Evolutionary conservation across 2,888 invertebrate genomes (phyloP), one percentile per base, ranked within the genome.

Genomic region (Homarus gammarus): DNA sequence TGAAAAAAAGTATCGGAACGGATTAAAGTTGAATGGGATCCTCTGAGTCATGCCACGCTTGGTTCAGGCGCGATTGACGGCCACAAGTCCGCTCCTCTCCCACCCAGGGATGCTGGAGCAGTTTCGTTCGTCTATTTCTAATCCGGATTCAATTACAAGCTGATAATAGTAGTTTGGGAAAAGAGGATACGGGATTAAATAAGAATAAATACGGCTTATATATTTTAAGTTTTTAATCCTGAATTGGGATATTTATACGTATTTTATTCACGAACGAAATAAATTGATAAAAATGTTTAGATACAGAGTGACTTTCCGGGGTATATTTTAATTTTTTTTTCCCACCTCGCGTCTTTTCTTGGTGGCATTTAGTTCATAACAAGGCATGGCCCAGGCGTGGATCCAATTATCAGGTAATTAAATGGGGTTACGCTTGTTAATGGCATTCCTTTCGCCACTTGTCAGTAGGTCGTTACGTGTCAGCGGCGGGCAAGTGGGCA

Each of bases 321-420:
- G 44, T 82, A 51, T 77, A 31, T 40, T 44, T 40, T 44, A 44
- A 70, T 73, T 84, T 56, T 73, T 84, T 85, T 77, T 77, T 27
- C 18, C 36, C 12, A n/a, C n/a, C n/a, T n/a, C n/a, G n/a, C n/a
- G 1, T 2, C 22, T 22, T 51, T 36, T 56, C 72, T 40, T 27
- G 33, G 49, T 72, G 70, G 51, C 70, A 79, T 49, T 70, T 68
- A 72, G 86, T 79, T n/a, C 72, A 51, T 87, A 87, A 87, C 86
- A 70, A 87, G 86, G 51, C 51, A 40, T 79, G 40, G 79, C 56
- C 86, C 78, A 56, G 79, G 78, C 86, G 79, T 79, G 79, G 86
- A 87, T 79, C 86, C 86, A 87, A 87, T 87, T 79, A 87, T 51
- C 70, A 79, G 79, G 49, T 79, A 87, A 79, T 87, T 78, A 78